Percentiles rank a stretch among this genome's conserved stretches.
Evolutionary conservation across 2,113 vertebrate species (phyloP).

Genomic region (Malurus melanocephalus): DNA sequence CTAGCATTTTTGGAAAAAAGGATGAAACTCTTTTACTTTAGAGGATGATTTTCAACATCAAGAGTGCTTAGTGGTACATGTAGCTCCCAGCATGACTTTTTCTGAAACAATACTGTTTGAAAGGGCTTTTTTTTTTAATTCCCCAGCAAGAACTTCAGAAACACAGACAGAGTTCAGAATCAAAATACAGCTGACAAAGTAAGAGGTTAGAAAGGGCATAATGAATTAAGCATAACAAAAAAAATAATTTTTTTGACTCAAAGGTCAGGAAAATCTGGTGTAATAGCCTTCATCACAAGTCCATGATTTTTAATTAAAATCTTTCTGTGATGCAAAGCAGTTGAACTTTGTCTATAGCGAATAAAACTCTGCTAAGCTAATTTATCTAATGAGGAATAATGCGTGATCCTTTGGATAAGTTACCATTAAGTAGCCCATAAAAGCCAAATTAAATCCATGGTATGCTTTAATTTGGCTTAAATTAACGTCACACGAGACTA

Average conservation of each 20-base stretch:
- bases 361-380: not conserved
- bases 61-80: not conserved
- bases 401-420: not conserved
- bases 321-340: not conserved
- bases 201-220: not conserved
- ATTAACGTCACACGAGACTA: not conserved
- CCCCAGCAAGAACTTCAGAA: not conserved
- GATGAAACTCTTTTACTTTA: not conserved
- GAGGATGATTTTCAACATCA: not conserved
- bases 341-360: not conserved
- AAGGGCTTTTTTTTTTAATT: not conserved
- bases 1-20: not conserved
- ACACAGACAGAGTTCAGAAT: not conserved
- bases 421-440: not conserved
- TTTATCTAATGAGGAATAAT: not conserved
- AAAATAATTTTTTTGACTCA: not conserved
- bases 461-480: not conserved
- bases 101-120: not conserved
- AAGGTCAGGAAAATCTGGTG: not conserved
- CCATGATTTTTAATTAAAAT: conserved; percentile 38
- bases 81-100: not conserved
- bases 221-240: not conserved
- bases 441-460: not conserved
- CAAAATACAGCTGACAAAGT: not conserved
- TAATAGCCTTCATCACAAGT: not conserved